A percentile compares a stretch with the other conserved stretches of the same genome.
Evolutionary conservation across 2,888 invertebrate species (phyloP).

Genomic region (Agrilus biguttatus): DNA sequence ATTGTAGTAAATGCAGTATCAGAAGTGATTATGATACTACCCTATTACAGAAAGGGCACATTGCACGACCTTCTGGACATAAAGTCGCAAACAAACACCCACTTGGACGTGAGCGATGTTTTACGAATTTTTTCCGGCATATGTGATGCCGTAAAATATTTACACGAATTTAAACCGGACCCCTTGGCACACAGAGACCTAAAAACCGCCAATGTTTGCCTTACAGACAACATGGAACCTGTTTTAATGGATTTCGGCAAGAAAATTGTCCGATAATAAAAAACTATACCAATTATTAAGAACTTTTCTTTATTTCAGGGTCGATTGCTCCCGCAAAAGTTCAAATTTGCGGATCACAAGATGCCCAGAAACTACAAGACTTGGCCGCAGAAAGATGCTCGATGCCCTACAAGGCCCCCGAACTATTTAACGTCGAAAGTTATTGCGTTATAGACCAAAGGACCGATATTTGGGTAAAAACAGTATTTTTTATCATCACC

Average conservation of each 20-base stretch:
- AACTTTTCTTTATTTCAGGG: constrained; percentile 31
- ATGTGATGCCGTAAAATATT: constrained; percentile 57
- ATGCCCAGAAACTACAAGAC: constrained; percentile 61
- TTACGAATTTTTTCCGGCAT: constrained; percentile 56
- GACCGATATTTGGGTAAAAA: constrained; percentile 73
- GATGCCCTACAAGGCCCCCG: constrained; percentile 80
- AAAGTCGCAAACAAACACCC: constrained; percentile 40
- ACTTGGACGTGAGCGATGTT: constrained; percentile 49
- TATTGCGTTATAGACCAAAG: constrained; percentile 68
- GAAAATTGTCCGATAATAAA: no score
- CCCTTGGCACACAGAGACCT: constrained; percentile 72
- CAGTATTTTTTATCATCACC: no score
- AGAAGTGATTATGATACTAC: constrained; percentile 58
- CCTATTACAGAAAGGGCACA: constrained; percentile 66
- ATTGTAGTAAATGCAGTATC: constrained; percentile 53
- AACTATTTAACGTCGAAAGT: constrained; percentile 72
- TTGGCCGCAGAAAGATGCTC: constrained; percentile 72
- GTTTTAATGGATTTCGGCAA: constrained; percentile 70
- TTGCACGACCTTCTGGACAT: constrained; percentile 52
- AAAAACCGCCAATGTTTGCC: constrained; percentile 72
- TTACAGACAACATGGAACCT: constrained; percentile 54
- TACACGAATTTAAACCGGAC: constrained; percentile 58
- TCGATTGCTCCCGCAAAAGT: constrained; percentile 49
- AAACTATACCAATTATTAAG: no score
- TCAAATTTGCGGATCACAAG: constrained; percentile 49